Conservation (phyloP, 2,113 vertebrate species). For the Melanerpes formicivorus region DNA sequence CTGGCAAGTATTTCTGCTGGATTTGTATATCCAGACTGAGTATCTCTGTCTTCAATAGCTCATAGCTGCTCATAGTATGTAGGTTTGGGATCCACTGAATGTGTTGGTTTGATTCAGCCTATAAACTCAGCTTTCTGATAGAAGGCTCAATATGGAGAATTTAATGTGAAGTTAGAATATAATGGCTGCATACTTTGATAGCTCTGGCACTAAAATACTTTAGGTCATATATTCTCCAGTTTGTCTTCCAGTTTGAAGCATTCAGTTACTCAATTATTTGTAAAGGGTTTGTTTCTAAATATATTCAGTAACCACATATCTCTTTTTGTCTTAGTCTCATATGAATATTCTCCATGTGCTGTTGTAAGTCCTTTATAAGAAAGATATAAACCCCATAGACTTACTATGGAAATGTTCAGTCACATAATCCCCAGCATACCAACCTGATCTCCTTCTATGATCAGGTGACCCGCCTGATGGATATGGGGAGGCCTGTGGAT, state of each 20-base stretch:
- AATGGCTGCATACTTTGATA: not conserved
- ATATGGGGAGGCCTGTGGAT: no score
- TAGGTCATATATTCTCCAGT: not conserved
- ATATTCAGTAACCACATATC: not conserved
- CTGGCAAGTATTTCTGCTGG: not conserved
- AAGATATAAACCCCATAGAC: not conserved
- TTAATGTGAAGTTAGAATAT: not conserved
- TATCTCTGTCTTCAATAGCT: not conserved
- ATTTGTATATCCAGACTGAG: not conserved
- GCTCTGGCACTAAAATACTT: not conserved
- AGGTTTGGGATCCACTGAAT: not conserved
- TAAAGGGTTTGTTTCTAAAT: not conserved
- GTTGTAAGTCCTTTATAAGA: not conserved
- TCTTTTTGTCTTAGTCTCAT: not conserved
- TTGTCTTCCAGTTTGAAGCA: not conserved
- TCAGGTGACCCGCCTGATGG: no score
- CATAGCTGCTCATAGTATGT: not conserved
- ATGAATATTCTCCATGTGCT: not conserved
- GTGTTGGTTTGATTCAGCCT: not conserved
- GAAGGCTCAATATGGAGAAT: not conserved
- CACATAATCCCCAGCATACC: not conserved
- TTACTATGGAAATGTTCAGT: not conserved
- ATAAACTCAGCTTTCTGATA: not conserved
- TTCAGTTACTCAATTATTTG: not conserved
- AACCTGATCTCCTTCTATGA: not conserved